Evolutionary conservation across 2,888 invertebrate genomes (phyloP).

Genomic region (Conomelus anceps): DNA sequence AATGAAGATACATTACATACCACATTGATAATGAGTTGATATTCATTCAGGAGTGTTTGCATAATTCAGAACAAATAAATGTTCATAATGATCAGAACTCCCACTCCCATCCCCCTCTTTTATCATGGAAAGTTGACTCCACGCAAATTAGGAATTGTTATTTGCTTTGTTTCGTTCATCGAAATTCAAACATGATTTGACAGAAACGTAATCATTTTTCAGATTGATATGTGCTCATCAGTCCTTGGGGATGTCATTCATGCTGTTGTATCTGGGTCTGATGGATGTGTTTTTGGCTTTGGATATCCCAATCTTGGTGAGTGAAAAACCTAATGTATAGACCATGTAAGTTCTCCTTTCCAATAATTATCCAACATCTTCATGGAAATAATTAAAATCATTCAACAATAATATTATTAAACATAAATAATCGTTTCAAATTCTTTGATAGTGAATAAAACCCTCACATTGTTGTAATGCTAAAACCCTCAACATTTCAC

Average conservation of each 20-base stretch:
- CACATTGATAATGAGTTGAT: too few relatives aligned
- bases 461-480: too few relatives aligned
- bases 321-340: constrained; percentile 36
- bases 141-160: neutral
- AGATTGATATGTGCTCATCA: constrained; percentile 87
- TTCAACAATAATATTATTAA: too few relatives aligned
- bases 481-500: too few relatives aligned
- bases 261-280: constrained; percentile 88
- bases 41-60: neutral
- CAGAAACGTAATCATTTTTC: constrained; percentile 43
- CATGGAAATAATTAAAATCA: too few relatives aligned
- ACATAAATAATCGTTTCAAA: too few relatives aligned
- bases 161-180: neutral
- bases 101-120: neutral
- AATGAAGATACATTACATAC: too few relatives aligned
- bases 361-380: too few relatives aligned
- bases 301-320: constrained; percentile 82
- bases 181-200: neutral
- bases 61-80: neutral
- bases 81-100: neutral
- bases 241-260: constrained; percentile 91
- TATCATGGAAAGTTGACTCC: neutral
- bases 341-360: neutral
- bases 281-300: constrained; percentile 85
- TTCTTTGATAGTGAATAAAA: too few relatives aligned